Conservation (phyloP, 2,888 invertebrate species). For the Rotaria magnacalcarata region DNA sequence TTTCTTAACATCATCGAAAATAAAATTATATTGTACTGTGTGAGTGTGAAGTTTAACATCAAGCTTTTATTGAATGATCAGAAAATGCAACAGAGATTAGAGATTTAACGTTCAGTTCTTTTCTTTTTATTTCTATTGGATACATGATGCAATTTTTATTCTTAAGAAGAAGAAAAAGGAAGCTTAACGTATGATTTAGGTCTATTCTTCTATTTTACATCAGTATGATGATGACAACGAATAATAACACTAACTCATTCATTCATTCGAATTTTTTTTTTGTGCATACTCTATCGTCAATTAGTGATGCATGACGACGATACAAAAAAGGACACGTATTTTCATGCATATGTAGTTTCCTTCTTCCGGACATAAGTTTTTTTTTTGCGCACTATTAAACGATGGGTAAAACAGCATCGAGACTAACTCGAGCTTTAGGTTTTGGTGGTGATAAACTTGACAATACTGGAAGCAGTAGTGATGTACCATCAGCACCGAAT, state of each 20-base stretch:
- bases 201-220: background rate
- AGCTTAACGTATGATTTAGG: background rate
- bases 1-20: background rate
- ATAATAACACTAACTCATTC: background rate
- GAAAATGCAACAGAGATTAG: background rate
- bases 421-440: background rate
- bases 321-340: background rate
- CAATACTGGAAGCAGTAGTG: background rate
- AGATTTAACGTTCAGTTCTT: background rate
- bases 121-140: background rate
- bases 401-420: background rate
- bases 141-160: constrained; percentile 7
- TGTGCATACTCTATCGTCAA: background rate
- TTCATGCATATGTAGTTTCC: background rate
- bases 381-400: background rate
- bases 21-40: background rate
- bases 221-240: background rate
- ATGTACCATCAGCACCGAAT: background rate
- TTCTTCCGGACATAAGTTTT: background rate
- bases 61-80: background rate
- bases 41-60: background rate
- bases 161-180: background rate
- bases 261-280: background rate
- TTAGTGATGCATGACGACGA: constrained; percentile 16
- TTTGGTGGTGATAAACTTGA: background rate